Conservation (phyloP, 2,113 vertebrate species). For the Datnioides undecimradiatus region DNA sequence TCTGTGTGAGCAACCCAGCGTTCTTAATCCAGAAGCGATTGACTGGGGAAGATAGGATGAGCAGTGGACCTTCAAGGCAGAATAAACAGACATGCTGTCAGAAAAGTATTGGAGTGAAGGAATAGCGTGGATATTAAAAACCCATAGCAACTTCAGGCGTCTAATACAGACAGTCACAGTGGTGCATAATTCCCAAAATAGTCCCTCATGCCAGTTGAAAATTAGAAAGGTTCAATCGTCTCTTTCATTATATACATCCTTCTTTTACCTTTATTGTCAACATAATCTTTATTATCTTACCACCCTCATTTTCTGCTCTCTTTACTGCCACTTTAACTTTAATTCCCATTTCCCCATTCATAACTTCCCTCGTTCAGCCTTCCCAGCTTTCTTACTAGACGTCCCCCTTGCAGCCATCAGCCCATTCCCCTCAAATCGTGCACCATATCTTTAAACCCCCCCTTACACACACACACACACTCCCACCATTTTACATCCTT, state of each 20-base stretch:
- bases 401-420: background rate
- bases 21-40: constrained; percentile 66
- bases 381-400: background rate
- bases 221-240: background rate
- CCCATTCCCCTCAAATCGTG: constrained; percentile 2
- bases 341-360: background rate
- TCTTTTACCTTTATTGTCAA: background rate
- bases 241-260: background rate
- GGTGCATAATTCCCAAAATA: constrained; percentile 6
- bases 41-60: constrained; percentile 58
- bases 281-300: background rate
- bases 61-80: constrained; percentile 58
- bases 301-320: background rate
- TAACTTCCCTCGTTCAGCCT: background rate
- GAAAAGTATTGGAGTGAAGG: constrained; percentile 43
- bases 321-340: background rate
- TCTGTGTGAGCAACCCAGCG: constrained; percentile 52
- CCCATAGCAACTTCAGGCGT: constrained; percentile 10
- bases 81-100: constrained; percentile 71
- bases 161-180: constrained; percentile 3
- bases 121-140: constrained; percentile 54
- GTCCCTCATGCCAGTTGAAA: background rate
- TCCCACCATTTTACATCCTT: too few species aligned
- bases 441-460: too few species aligned
- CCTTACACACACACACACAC: too few species aligned